Evolutionary conservation across 2,888 invertebrate species (phyloP), one percentile per base, ranked within the genome.

Genomic region (Beris chalybata): DNA sequence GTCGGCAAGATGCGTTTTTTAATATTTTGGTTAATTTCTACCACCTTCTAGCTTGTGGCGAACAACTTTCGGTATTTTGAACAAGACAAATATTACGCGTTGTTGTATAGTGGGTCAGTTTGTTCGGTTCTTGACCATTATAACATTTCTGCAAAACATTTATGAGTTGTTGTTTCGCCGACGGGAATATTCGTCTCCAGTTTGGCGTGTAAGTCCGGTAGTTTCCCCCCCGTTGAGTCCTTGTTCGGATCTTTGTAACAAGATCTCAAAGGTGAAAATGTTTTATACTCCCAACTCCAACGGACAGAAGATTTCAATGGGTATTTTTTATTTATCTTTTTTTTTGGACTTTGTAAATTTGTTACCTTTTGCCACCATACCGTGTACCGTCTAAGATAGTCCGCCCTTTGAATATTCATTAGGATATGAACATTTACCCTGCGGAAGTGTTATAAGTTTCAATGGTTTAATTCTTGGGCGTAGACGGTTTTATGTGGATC

Each of bases 131-230:
- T 38, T 38, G 38, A 38, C 7, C 9, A 38, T 38, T 38, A 7
- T 38, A 43, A 52, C n/a, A 30, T 31, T 61, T 6, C 15, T 15
- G 43, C 50, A 29, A 30, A 45, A 47, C 29, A 15, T 13, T 15
- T 45, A 31, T 58, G 12, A 6, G 15, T 44, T n/a, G 53, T 65
- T 64, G 59, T 65, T 52, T 68, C 52, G 68, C 68, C 68, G 65
- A 50, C 68, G 68, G 68, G 68, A 65, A 52, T 68, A 65, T 65
- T 65, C 63, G 68, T 68, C 65, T 68, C 68, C 68, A 68, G 65
- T 32, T 57, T 68, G 68, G 65, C 68, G 68, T 68, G 68, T 68
- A 65, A 68, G 65, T 68, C 65, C 65, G 59, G 68, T 68, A 61
- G 61, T 61, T 61, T 61, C 52, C 9, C 38, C 7, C 30, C 38